Evolutionary conservation across 2,113 vertebrate genomes (phyloP), one percentile per base, ranked within the genome.

Genomic region (Harpagus bidentatus): DNA sequence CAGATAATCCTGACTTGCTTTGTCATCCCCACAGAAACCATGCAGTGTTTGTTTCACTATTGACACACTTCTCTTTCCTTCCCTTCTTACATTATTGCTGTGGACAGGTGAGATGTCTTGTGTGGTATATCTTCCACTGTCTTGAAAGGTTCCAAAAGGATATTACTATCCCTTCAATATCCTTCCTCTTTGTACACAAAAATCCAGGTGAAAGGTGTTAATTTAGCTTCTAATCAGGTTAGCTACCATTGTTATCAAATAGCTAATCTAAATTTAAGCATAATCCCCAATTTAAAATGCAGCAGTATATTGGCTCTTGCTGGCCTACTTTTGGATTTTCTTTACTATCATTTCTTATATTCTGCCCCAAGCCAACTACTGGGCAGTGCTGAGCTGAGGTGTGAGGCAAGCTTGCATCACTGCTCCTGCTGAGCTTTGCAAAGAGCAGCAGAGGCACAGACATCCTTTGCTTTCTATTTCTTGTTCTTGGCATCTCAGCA

Each of bases 1-100:
- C 47, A 63, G 52, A 48, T 72, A 66, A 15, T 63, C 67, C 66
- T 69, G 43, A 16, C 28, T 70, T n/a, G 7, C 55, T 63, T 25
- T 74, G 65, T 36, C 47, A 50, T 52, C 72, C 28, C 34, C 73
- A 26, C 22, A 76, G 80, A 74, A 91, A 36, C 48, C 42, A 12
- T 61, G 10, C 48, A n/a, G 63, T 10, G 40, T 72, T 85, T 85
- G 36, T 43, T 29, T 74, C 56, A 28, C 42, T 76, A 3, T 21
- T 88, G 62, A 28, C 61, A 76, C 25, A 6, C 14, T 77, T 63
- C 28, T 71, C 56, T 78, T 69, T 18, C 53, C 65, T 55, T 66
- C 22, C 43, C 31, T 84, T 52, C 29, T 73, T 56, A 11, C 2
- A 2, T 38, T 43, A 14, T 36, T 59, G 52, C 32, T 0, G 0